Base-by-base conservation (phyloP, 2,888 invertebrate genomes). In the Spilosoma lubricipeda region DNA sequence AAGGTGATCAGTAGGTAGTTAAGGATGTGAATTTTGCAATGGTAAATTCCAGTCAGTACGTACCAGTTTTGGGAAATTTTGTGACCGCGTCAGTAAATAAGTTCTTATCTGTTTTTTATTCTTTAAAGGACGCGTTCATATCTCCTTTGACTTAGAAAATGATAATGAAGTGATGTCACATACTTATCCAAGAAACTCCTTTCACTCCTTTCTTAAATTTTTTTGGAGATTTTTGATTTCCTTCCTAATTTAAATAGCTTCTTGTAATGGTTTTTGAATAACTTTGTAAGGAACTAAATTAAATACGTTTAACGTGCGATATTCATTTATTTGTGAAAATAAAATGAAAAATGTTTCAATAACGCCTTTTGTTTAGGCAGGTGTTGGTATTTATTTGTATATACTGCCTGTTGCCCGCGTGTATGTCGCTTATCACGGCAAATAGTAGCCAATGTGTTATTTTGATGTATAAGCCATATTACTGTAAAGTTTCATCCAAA, bases 1-100 rank as follows among this genome's bases (percentile, higher is more conserved):
- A 67, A 75, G 72, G 72, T 73, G 69, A 77, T 75, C 71, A 70
- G 74, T 77, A 80, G 74, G 74, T 77, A 80, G 75, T 33, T 48
- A 42, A 20, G 27, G 27, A 59, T 42, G 30, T 52, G 48, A 20
- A 71, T 52, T 63, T 59, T 59, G 42, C 67, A n/a, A 36, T 71
- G 70, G 67, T 67, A 74, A 67, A 48, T 20, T 45, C 64, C 27
- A 18, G 27, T 39, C 20, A n/a, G 11, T 20, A 36, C 36, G 65
- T 20, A 27, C 5, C 3, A 70, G 30, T 42, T 27, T 18, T 70
- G n/a, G 36, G 11, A 59, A 42, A 45, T 42, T 67, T 45, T 67
- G 27, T 27, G 42, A 42, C 36, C 36, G 36, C 27, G 67, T 67
- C 30, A n/a, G n/a, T 13, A 52, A n/a, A 13, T 13, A 52, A 18